Base-by-base conservation (phyloP, 2,113 vertebrate species). In the Cairina moschata region DNA sequence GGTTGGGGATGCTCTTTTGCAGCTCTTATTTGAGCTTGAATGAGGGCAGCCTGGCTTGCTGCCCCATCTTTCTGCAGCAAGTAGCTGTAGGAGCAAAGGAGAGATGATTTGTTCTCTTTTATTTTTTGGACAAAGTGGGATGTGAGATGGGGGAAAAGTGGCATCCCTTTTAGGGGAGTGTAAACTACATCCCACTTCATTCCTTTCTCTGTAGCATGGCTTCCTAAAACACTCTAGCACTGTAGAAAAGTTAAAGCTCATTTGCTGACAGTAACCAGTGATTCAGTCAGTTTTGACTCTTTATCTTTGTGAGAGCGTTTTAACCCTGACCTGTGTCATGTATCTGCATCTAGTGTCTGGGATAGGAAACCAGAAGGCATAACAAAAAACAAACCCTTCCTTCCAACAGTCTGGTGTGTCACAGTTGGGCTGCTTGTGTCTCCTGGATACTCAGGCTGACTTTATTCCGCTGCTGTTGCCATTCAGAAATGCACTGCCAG, bases 11-110 rank as follows among this genome's bases (percentile, higher is more conserved):
- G 29, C 16, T 25, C 48, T 52, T 85, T 83, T 63, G 11, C 26
- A n/a, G 42, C 11, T 40, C 18, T 58, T 58, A 46, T 5, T 31
- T 0, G 3, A 69, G 9, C 13, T 17, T 32, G 21, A 26, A 67
- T 36, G 26, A 77, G 58, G 23, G 20, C 83, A 3, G 18, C 0
- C 0, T 72, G 32, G 23, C 42, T 7, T 52, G n/a, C 67, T 3
- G 2, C 50, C 69, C 54, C 4, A 3, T 46, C 17, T 8, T 50
- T 50, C 31, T 69, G 38, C 40, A 87, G 32, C n/a, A 50, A 8
- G 6, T 23, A 25, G 14, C 8, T 26, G 18, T 10, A 46, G 18
- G 31, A 83, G 17, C 15, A 31, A 46, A 46, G n/a, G 8, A 50
- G 17, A n/a, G 15, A 38, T 21, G 15, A 50, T 52, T 16, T 1